A percentile compares a stretch with the other conserved stretches of the same genome.
These are phyloP conservation scores for Lepeophtheirus salmonis DNA, from an alignment of 1,140 invertebrate species.

Conservation along the genomic window DNA sequence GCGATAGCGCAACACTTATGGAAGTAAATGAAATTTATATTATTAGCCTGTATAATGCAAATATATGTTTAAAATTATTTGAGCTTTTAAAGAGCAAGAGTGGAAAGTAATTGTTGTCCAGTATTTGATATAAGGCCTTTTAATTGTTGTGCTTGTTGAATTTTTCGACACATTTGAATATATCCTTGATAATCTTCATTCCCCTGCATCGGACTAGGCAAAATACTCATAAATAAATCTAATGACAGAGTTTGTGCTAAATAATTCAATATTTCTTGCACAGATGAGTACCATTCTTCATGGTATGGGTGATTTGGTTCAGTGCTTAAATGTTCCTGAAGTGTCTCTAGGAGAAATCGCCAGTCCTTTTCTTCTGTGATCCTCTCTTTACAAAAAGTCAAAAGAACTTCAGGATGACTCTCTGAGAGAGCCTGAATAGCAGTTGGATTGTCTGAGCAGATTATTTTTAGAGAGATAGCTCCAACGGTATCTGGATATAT, in stretches of 20 bases:
- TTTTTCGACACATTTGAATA: slow-evolving; percentile 10
- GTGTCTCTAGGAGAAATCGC: slow-evolving; percentile 2
- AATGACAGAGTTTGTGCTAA: slow-evolving; percentile 7
- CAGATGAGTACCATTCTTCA: slow-evolving; percentile 8
- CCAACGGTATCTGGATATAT: slow-evolving; percentile 3
- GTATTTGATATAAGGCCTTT: neutral
- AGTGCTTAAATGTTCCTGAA: slow-evolving; percentile 3
- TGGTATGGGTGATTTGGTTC: neutral
- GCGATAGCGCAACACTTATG: too few relatives aligned
- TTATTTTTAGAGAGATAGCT: neutral
- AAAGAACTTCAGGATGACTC: slow-evolving; percentile 1
- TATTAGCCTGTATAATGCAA: too few relatives aligned
- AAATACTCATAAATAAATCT: neutral
- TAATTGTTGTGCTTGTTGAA: slow-evolving; percentile 3
- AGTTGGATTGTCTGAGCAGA: neutral
- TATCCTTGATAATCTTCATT: slow-evolving; percentile 13
- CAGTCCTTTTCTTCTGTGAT: neutral
- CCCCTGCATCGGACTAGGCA: neutral
- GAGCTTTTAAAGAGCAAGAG: slow-evolving; percentile 5
- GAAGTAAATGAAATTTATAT: too few relatives aligned
- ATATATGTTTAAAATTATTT: too few relatives aligned
- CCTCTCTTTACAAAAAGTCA: slow-evolving; percentile 6
- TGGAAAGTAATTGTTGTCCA: slow-evolving; percentile 1
- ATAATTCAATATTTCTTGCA: slow-evolving; percentile 9
- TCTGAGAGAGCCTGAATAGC: neutral